A percentile compares a stretch with the other conserved stretches of the same genome.
These are phyloP conservation scores for Aquatica leii DNA, from an alignment of 2,888 invertebrate genomes.

Conservation along the genomic window DNA sequence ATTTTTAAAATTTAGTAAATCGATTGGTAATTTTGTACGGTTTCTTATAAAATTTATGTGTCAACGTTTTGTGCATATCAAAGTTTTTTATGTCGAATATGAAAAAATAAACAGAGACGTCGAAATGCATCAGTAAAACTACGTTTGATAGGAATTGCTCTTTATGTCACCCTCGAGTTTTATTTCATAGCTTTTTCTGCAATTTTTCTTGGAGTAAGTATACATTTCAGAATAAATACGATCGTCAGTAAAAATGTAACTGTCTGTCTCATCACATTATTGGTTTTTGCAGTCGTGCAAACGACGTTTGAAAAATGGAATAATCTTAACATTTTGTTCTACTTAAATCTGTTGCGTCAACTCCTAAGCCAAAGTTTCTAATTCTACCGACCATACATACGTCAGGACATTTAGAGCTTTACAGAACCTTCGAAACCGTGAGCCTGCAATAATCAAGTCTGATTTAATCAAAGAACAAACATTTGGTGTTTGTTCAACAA, in stretches of 20 bases:
- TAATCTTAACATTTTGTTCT: slow-evolving; percentile 17
- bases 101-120: neutral
- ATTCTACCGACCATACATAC: slow-evolving; percentile 24
- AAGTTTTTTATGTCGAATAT: neutral
- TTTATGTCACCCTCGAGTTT: slow-evolving; percentile 44
- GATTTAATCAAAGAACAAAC: slow-evolving; percentile 55
- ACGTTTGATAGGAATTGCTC: slow-evolving; percentile 32
- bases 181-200: slow-evolving; percentile 49
- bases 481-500: slow-evolving; percentile 50
- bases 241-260: slow-evolving; percentile 51
- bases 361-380: slow-evolving; percentile 13
- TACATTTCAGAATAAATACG: slow-evolving; percentile 49
- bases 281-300: slow-evolving; percentile 23
- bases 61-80: too few species aligned
- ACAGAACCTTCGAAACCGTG: slow-evolving; percentile 44
- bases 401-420: slow-evolving; percentile 28
- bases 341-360: slow-evolving; percentile 7
- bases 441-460: slow-evolving; percentile 52
- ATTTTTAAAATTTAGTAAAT: too few species aligned
- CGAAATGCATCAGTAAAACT: slow-evolving; percentile 20
- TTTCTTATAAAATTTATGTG: too few species aligned
- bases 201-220: slow-evolving; percentile 49
- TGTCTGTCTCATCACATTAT: slow-evolving; percentile 45
- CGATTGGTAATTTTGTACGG: too few species aligned
- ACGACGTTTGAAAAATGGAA: slow-evolving; percentile 31